A percentile compares a stretch with the other conserved stretches of the same genome.
These are phyloP conservation scores for Climacteris rufus DNA, from an alignment of 2,113 vertebrate species.

Conservation along the genomic window DNA sequence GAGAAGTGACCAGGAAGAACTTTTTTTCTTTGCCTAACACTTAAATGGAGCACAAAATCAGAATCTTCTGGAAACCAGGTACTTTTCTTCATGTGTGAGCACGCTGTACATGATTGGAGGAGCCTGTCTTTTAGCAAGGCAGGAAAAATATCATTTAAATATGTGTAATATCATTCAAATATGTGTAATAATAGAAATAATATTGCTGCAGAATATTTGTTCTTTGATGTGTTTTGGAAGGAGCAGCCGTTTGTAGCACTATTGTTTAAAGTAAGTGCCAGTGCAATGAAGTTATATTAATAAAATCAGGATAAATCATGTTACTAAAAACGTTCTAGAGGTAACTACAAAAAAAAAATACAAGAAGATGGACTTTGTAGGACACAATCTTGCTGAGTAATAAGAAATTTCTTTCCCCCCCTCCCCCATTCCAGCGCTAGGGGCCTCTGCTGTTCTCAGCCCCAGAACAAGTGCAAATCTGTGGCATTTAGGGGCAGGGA, in stretches of 20 bases:
- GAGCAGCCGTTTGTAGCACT: not conserved
- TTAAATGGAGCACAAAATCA: not conserved
- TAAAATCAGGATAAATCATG: not conserved
- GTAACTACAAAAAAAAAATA: not conserved
- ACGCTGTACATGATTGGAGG: not conserved
- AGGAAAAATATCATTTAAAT: not conserved
- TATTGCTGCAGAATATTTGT: not conserved
- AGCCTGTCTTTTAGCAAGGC: not conserved
- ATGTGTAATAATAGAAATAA: no score
- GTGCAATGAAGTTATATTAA: not conserved
- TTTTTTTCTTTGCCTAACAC: not conserved
- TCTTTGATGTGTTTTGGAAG: not conserved
- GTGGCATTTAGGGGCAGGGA: not conserved
- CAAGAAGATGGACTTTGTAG: not conserved
- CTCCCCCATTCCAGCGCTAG: not conserved
- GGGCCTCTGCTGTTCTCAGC: not conserved
- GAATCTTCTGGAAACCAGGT: not conserved
- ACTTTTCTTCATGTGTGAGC: not conserved
- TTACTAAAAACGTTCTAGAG: not conserved
- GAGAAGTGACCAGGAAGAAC: not conserved
- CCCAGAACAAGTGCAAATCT: not conserved
- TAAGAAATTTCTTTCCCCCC: not conserved
- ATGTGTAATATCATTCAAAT: not conserved
- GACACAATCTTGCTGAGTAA: not conserved
- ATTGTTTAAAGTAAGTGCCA: not conserved